Evolutionary conservation across 2,888 invertebrate genomes (phyloP).

Genomic region (Lamproptera curius): DNA sequence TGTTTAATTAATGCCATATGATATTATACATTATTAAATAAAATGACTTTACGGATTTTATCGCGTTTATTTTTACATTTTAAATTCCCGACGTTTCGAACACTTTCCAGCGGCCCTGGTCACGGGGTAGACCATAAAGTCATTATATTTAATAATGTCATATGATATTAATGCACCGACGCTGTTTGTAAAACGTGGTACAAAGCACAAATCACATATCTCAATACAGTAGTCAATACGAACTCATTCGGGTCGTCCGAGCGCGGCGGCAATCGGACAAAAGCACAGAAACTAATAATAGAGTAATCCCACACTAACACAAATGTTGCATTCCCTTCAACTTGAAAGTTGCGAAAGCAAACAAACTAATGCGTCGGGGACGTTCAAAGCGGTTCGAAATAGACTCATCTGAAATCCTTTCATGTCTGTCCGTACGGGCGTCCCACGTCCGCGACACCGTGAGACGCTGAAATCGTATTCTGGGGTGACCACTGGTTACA

Average conservation of each 20-base stretch:
- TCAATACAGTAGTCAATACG: background rate
- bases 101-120: too few relatives aligned
- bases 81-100: too few relatives aligned
- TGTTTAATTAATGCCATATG: too few relatives aligned
- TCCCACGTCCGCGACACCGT: slow-evolving; percentile 47
- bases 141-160: too few relatives aligned
- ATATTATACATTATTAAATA: too few relatives aligned
- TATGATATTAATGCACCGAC: too few relatives aligned
- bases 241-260: slow-evolving; percentile 30
- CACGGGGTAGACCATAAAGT: too few relatives aligned
- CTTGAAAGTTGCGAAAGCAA: slow-evolving; percentile 69
- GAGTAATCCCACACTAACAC: slow-evolving; percentile 29
- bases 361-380: slow-evolving; percentile 51
- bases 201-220: background rate
- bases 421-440: slow-evolving; percentile 49
- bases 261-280: slow-evolving; percentile 32
- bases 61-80: too few relatives aligned
- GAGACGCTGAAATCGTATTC: slow-evolving; percentile 27
- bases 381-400: slow-evolving; percentile 70
- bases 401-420: slow-evolving; percentile 70
- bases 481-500: slow-evolving; percentile 26
- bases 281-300: slow-evolving; percentile 29
- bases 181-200: too few relatives aligned
- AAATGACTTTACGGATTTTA: too few relatives aligned
- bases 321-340: slow-evolving; percentile 43